phyloP scores from a whole-genome alignment of 2,113 vertebrate genomes.

The Emydocephalus ijimae region DNA sequence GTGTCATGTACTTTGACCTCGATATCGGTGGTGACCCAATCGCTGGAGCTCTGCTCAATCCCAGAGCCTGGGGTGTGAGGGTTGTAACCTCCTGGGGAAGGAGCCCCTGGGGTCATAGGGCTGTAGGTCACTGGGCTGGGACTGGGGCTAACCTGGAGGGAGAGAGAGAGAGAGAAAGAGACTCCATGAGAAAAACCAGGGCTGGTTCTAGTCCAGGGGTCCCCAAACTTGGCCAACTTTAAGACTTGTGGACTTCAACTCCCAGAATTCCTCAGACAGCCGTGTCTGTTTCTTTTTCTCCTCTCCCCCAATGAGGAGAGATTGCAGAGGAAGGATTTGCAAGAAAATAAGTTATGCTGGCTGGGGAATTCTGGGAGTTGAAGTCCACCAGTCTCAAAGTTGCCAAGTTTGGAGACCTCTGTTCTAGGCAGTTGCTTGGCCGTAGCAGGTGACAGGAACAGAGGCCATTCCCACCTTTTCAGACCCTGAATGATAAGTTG shows the following conservation, averaged over 20 bases:
- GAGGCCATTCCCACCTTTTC: background rate
- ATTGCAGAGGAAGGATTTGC: too few relatives aligned
- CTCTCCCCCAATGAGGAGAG: too few relatives aligned
- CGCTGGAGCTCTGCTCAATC: constrained; percentile 87
- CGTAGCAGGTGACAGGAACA: background rate
- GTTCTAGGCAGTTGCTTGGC: background rate
- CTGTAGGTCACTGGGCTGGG: constrained; percentile 92
- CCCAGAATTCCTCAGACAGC: too few relatives aligned
- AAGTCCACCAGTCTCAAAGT: too few relatives aligned
- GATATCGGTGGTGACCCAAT: constrained; percentile 95
- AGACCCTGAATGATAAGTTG: background rate
- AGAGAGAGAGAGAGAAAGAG: too few relatives aligned
- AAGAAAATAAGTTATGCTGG: too few relatives aligned
- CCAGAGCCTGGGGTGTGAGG: constrained; percentile 91
- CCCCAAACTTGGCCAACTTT: too few relatives aligned
- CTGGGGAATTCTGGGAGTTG: too few relatives aligned
- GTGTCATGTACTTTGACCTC: constrained; percentile 89
- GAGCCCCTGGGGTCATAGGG: constrained; percentile 93
- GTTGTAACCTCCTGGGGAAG: constrained; percentile 91
- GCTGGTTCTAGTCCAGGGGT: background rate
- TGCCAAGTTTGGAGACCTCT: too few relatives aligned
- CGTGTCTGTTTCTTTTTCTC: too few relatives aligned
- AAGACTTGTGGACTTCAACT: too few relatives aligned
- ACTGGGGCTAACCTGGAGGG: constrained; percentile 84
- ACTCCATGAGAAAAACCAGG: background rate